Conservation (phyloP, 1,140 invertebrate genomes). For the Neodiprion lecontei region DNA sequence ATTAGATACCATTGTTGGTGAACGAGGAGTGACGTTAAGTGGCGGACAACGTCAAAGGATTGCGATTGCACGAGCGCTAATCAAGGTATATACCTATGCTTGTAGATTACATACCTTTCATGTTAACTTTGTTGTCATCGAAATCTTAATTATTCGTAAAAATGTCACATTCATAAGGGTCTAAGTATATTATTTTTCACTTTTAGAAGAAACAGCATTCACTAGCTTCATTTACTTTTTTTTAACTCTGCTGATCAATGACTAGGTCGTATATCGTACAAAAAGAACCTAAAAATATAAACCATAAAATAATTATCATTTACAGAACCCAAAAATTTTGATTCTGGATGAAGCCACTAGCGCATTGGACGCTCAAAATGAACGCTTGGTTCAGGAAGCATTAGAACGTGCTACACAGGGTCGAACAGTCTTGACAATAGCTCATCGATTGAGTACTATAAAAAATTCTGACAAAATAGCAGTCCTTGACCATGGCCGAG, state of each 20-base stretch:
- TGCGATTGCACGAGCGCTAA: conserved; percentile 88
- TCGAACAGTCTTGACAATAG: conserved; percentile 90
- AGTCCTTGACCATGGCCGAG: conserved; percentile 81
- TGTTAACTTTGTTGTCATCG: conserved; percentile 40
- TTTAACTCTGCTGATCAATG: not conserved
- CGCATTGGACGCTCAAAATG: conserved; percentile 90
- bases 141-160: conserved; percentile 41
- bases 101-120: not conserved
- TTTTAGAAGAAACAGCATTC: conserved; percentile 6
- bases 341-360: conserved; percentile 90
- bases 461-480: conserved; percentile 90
- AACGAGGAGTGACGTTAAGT: conserved; percentile 81
- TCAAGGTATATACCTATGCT: conserved; percentile 68
- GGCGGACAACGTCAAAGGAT: conserved; percentile 89
- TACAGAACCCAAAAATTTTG: conserved; percentile 82
- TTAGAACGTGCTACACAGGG: conserved; percentile 83
- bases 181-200: too few species aligned
- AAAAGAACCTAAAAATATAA: conserved; percentile 14
- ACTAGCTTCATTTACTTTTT: conserved; percentile 3
- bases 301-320: conserved; percentile 41
- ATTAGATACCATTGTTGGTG: conserved; percentile 81
- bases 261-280: conserved; percentile 46
- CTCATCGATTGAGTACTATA: conserved; percentile 92
- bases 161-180: not conserved
- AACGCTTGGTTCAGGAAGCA: conserved; percentile 86